A percentile compares a stretch with the other conserved stretches of the same genome.
Conservation (phyloP, 2,113 vertebrate species). For the Arothron firmamentum region DNA sequence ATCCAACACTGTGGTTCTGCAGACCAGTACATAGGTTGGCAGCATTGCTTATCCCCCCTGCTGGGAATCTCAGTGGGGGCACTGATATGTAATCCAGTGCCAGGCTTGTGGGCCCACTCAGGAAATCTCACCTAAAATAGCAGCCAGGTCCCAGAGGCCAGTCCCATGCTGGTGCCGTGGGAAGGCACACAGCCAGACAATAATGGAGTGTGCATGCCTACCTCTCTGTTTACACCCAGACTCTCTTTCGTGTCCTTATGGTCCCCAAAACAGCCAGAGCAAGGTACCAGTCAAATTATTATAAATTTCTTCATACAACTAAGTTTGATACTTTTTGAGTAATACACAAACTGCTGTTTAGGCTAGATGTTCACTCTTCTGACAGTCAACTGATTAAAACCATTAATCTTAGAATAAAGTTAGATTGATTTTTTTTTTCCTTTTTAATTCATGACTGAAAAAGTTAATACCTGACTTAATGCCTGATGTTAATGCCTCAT, state of each 20-base stretch:
- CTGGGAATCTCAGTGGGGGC: slow-evolving; percentile 27
- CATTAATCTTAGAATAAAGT: too few relatives aligned
- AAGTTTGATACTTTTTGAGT: too few relatives aligned
- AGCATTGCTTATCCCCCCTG: slow-evolving; percentile 40
- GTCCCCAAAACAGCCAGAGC: too few relatives aligned
- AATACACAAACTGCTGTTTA: too few relatives aligned
- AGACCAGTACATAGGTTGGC: slow-evolving; percentile 20
- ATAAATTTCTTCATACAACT: too few relatives aligned
- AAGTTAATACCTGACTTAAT: too few relatives aligned
- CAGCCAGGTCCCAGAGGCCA: slow-evolving; percentile 32
- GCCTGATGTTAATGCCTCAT: too few relatives aligned
- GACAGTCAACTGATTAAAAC: too few relatives aligned
- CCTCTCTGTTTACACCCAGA: not conserved
- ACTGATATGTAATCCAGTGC: slow-evolving; percentile 55
- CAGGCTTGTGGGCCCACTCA: slow-evolving; percentile 48
- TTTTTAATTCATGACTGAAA: too few relatives aligned
- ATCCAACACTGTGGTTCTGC: slow-evolving; percentile 30
- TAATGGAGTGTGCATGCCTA: slow-evolving; percentile 9
- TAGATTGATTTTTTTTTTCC: too few relatives aligned
- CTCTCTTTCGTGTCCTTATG: not conserved
- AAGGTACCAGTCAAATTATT: too few relatives aligned
- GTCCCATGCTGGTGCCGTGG: slow-evolving; percentile 48
- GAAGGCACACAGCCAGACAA: slow-evolving; percentile 19
- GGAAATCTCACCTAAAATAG: slow-evolving; percentile 69
- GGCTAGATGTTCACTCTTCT: too few relatives aligned